A percentile compares a stretch with the other conserved stretches of the same genome.
These are phyloP conservation scores for Nymphicus hollandicus DNA, from an alignment of 2,113 vertebrate species.

Conservation along the genomic window DNA sequence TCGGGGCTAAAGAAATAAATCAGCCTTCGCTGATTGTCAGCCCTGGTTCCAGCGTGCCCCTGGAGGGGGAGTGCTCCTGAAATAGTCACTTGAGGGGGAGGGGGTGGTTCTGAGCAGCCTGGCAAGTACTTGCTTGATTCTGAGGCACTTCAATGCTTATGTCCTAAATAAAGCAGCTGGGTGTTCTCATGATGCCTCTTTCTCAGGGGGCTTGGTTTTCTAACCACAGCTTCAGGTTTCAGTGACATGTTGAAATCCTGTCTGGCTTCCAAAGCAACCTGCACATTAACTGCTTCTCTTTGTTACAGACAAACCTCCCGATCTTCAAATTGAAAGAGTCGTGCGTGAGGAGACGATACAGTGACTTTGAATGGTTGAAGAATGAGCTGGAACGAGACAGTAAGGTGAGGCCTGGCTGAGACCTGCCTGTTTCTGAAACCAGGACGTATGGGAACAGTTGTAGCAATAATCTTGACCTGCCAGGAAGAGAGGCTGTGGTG, in stretches of 20 bases:
- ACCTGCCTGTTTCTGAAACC: background rate
- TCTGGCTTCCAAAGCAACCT: background rate
- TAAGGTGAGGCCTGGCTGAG: constrained; percentile 81
- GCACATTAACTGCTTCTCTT: background rate
- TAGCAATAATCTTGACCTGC: background rate
- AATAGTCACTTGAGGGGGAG: background rate
- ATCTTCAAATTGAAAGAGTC: constrained; percentile 99
- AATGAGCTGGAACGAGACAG: constrained; percentile 98
- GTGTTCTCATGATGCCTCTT: background rate
- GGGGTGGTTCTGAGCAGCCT: background rate
- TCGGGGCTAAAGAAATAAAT: fast-evolving
- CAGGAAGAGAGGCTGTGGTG: background rate
- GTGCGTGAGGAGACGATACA: constrained; percentile 93
- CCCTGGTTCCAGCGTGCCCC: background rate
- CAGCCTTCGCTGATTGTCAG: background rate
- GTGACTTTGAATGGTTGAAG: constrained; percentile 98
- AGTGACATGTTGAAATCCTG: background rate
- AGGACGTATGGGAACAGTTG: background rate
- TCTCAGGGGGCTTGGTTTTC: background rate
- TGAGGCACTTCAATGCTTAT: background rate
- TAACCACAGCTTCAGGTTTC: background rate
- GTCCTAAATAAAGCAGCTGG: background rate
- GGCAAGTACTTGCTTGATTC: background rate
- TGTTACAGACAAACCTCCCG: constrained; percentile 91
- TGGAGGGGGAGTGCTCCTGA: background rate